These are phyloP conservation scores for Merluccius polli DNA, from an alignment of 2,797 vertebrate species.

Conservation along the genomic window DNA sequence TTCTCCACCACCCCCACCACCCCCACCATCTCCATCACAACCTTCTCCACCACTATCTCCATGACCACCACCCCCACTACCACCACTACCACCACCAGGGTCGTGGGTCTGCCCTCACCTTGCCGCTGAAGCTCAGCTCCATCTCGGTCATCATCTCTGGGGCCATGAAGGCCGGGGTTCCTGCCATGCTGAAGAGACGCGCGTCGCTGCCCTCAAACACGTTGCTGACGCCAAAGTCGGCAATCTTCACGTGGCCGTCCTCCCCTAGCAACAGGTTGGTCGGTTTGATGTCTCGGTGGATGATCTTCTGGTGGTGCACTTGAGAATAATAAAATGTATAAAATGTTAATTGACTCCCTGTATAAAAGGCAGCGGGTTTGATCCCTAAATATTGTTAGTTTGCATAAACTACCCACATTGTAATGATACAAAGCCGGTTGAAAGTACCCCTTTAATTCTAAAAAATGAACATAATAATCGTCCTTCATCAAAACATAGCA, in stretches of 20 bases:
- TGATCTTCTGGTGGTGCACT: constrained; percentile 97
- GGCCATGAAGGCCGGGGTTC: constrained; percentile 97
- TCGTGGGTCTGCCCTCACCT: constrained; percentile 67
- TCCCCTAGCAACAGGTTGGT: constrained; percentile 94
- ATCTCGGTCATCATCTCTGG: constrained; percentile 86
- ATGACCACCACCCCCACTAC: background rate
- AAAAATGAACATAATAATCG: background rate
- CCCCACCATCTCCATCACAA: no score
- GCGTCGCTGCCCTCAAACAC: constrained; percentile 91
- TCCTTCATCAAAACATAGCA: background rate
- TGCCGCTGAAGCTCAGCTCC: constrained; percentile 88
- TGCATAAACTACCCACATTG: no score
- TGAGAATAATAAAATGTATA: background rate
- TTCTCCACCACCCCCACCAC: no score
- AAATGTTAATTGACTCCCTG: background rate
- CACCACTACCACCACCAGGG: background rate
- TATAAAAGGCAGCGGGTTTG: no score
- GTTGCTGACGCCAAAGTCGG: constrained; percentile 96
- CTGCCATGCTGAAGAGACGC: constrained; percentile 84
- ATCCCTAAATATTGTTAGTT: no score
- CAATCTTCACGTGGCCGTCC: constrained; percentile 89
- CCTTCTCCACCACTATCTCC: no score
- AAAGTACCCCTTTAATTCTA: no score
- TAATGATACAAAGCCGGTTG: no score
- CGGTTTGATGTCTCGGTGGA: constrained; percentile 96